A percentile compares a stretch with the other conserved stretches of the same genome.
These are phyloP conservation scores for Liopterus haemorrhoidalis DNA, from an alignment of 2,888 invertebrate species.

Conservation along the genomic window DNA sequence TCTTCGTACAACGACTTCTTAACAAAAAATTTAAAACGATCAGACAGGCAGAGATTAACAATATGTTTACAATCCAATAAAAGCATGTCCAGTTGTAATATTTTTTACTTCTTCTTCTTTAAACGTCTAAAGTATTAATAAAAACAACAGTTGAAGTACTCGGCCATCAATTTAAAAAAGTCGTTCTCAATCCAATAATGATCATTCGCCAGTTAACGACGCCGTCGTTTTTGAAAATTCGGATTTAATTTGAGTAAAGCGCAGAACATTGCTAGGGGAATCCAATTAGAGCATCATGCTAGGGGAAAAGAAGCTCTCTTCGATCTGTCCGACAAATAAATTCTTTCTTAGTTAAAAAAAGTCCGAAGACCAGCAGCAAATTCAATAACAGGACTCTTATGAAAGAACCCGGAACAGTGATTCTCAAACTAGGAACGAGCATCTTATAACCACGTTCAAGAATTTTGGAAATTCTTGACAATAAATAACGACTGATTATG, in stretches of 20 bases:
- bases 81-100: too few relatives aligned
- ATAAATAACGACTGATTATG: too few relatives aligned
- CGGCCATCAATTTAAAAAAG: slow-evolving; percentile 17
- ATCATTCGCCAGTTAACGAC: slow-evolving; percentile 8
- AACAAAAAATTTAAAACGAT: too few relatives aligned
- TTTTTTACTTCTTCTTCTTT: too few relatives aligned
- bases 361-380: slow-evolving; percentile 17
- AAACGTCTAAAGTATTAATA: too few relatives aligned
- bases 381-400: slow-evolving; percentile 14
- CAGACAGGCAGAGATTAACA: too few relatives aligned
- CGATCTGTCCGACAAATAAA: slow-evolving; percentile 21
- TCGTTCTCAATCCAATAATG: slow-evolving; percentile 1
- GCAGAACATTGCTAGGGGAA: slow-evolving; percentile 18
- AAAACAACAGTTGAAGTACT: too few relatives aligned
- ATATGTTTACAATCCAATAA: too few relatives aligned
- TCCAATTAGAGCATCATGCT: slow-evolving; percentile 16
- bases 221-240: slow-evolving; percentile 11
- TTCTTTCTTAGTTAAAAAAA: slow-evolving; percentile 21
- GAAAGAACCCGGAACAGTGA: not conserved
- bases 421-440: slow-evolving; percentile 1
- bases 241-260: slow-evolving; percentile 18
- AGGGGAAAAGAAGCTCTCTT: slow-evolving; percentile 4
- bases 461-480: too few relatives aligned
- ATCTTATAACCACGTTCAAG: slow-evolving; percentile 1
- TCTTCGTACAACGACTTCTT: too few relatives aligned